phyloP scores from a whole-genome alignment of 2,113 vertebrate species.

The Dendrocopos noguchii region DNA sequence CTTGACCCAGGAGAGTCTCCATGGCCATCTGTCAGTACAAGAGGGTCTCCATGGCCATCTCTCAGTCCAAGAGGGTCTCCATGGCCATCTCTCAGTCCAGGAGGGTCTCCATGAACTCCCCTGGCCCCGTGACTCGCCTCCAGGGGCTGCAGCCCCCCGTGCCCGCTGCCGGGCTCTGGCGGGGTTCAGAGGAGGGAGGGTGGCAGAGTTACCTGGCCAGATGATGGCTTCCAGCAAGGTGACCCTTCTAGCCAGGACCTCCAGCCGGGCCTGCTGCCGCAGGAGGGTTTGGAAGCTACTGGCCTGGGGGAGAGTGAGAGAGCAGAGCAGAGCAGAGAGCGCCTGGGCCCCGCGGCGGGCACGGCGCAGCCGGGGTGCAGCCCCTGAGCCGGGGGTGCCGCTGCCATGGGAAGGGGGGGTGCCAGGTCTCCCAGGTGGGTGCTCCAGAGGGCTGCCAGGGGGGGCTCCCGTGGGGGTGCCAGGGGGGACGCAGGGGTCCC shows the following conservation, averaged over 20 bases:
- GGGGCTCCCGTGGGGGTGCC: background rate
- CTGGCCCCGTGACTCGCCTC: background rate
- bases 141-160: background rate
- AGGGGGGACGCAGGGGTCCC: background rate
- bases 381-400: background rate
- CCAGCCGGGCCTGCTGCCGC: slow-evolving; percentile 94
- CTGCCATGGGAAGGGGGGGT: background rate
- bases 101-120: background rate
- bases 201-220: slow-evolving; percentile 92
- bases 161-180: background rate
- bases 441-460: background rate
- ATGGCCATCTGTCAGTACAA: background rate
- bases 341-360: slow-evolving; percentile 28
- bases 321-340: slow-evolving; percentile 81
- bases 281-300: slow-evolving; percentile 97
- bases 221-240: slow-evolving; percentile 99
- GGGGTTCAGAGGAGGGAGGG: background rate
- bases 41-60: fast-evolving
- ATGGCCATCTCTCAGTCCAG: background rate
- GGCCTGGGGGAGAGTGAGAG: slow-evolving; percentile 93
- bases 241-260: slow-evolving; percentile 99
- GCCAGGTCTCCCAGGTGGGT: slow-evolving; percentile 14
- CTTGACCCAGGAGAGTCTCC: no score
- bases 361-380: background rate
- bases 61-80: background rate